phyloP scores from a whole-genome alignment of 2,888 invertebrate genomes.

The Octodonta nipae region DNA sequence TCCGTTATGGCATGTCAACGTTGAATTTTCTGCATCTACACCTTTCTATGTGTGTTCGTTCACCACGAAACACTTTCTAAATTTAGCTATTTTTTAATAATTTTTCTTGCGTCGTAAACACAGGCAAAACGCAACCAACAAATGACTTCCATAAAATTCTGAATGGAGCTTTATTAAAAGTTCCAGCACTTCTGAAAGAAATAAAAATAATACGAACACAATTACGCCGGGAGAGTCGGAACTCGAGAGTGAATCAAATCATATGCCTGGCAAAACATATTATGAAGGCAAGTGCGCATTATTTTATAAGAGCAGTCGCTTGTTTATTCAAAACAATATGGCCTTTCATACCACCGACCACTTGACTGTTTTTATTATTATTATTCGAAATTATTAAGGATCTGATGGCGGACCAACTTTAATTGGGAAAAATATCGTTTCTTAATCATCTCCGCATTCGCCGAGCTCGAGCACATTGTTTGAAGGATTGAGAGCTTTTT shows the following conservation, averaged over 20 bases:
- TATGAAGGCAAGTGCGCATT: slow-evolving; percentile 31
- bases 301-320: slow-evolving; percentile 31
- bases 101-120: background rate
- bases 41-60: too few relatives aligned
- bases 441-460: slow-evolving; percentile 21
- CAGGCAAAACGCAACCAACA: background rate
- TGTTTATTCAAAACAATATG: slow-evolving; percentile 29
- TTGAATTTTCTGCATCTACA: too few relatives aligned
- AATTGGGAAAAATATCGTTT: slow-evolving; percentile 25
- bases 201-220: slow-evolving; percentile 16
- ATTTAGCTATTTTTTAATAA: too few relatives aligned
- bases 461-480: too few relatives aligned
- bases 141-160: slow-evolving; percentile 2
- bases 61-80: too few relatives aligned
- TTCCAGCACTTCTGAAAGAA: slow-evolving; percentile 9
- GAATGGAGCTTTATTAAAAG: slow-evolving; percentile 13
- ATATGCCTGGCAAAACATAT: slow-evolving; percentile 29
- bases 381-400: slow-evolving; percentile 17
- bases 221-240: slow-evolving; percentile 12
- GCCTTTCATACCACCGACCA: slow-evolving; percentile 27
- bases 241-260: slow-evolving; percentile 26
- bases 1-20: too few relatives aligned
- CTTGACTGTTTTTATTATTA: slow-evolving; percentile 24
- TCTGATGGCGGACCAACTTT: slow-evolving; percentile 17
- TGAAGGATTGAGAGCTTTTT: too few relatives aligned